phyloP scores from a whole-genome alignment of 2,888 invertebrate genomes.

The Lumbricus terrestris region DNA sequence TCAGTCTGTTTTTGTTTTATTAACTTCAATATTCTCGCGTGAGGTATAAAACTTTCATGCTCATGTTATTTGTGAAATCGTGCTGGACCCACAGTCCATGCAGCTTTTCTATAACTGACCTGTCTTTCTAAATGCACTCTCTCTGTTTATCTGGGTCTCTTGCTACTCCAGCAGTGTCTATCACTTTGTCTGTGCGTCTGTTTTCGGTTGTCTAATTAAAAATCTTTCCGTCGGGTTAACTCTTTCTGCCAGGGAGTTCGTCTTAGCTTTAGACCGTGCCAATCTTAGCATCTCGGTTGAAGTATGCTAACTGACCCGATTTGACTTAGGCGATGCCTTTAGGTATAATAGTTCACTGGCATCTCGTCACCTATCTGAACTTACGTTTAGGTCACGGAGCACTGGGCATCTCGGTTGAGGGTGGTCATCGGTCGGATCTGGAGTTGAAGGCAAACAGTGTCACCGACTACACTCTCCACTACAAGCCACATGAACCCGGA shows the following conservation, averaged over 20 bases:
- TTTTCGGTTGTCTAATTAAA: background rate
- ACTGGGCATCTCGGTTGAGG: slow-evolving; percentile 88
- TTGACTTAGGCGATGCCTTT: too few species aligned
- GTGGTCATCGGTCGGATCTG: slow-evolving; percentile 86
- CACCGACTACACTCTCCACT: slow-evolving; percentile 79
- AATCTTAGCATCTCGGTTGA: background rate
- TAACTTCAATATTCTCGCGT: background rate
- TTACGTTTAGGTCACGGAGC: slow-evolving; percentile 79
- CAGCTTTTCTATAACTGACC: too few species aligned
- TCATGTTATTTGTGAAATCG: too few species aligned
- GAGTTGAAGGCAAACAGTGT: slow-evolving; percentile 61
- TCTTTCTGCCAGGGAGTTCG: background rate
- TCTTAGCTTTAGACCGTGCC: background rate
- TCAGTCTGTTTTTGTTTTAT: background rate
- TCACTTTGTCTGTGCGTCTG: background rate
- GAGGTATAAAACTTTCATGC: background rate
- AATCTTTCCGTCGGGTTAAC: background rate
- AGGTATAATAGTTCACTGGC: too few species aligned
- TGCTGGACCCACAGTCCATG: too few species aligned
- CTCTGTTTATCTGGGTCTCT: too few species aligned
- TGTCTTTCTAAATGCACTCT: too few species aligned
- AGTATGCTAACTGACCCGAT: background rate
- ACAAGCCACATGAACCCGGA: slow-evolving; percentile 90
- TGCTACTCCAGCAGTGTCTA: background rate
- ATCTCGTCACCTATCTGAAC: background rate